Base-by-base conservation (phyloP, 2,113 vertebrate species). In the Cryptoleucopteryx plumbea region DNA sequence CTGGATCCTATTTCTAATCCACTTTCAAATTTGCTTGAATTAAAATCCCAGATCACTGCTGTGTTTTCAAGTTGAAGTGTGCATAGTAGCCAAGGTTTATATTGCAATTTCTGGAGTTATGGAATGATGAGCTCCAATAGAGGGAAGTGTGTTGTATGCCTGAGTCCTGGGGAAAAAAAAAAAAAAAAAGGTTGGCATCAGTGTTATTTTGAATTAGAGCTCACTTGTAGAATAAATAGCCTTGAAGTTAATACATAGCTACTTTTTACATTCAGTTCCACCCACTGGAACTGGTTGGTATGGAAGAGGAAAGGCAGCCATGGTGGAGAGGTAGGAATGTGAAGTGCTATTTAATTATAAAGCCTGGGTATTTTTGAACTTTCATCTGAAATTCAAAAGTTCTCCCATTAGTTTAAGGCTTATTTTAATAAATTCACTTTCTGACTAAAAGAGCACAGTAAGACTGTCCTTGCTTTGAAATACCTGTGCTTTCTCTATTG, bases 1-100 rank as follows among this genome's bases (percentile, higher is more conserved):
- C 95, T 98, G 97, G 96, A 97, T 97, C 94, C 86, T 96, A 96
- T 96, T 98, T 97, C 96, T 98, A 98, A 98, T 95, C 90, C 97
- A 94, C 97, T 98, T 97, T 97, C 92, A 97, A 94, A 98, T 97
- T 96, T 97, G 68, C 94, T 96, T 78, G 82, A 98, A 98, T 97
- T 97, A 97, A 98, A 98, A 97, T 98, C 95, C 96, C 96, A 98
- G 97, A 97, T 96, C 79, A 62, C 47, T 96, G 94, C 95, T 97
- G 88, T 96, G 86, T 96, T 98, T 98, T 97, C 92, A 97, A 97
- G 96, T 66, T 68, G 95, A 97, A 97, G 86, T 5, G 50, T 96
- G 90, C 56, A 11, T 52, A 90, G 96, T 96, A 96, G 97, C 97
- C 97, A 98, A 97, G 75, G 13, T 97, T 98, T 98, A 96, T 90